A percentile compares a stretch with the other conserved stretches of the same genome.
phyloP scores from a whole-genome alignment of 2,113 vertebrate species.

The Struthio camelus region DNA sequence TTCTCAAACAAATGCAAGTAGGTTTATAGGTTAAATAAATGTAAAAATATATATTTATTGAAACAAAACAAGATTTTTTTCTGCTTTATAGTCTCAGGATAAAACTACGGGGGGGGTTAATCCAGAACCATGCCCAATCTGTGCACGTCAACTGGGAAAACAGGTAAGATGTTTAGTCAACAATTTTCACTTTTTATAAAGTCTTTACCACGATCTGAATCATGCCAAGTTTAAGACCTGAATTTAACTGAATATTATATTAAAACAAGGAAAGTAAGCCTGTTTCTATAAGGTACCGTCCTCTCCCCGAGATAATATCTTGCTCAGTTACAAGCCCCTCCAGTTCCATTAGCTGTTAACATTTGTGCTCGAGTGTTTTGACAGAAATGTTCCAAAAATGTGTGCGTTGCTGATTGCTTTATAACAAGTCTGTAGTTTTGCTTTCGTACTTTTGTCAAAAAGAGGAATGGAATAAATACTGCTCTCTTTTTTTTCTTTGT shows the following conservation, averaged over 20 bases:
- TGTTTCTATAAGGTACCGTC: not conserved
- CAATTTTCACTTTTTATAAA: not conserved
- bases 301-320: not conserved
- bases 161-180: conserved; percentile 78
- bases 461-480: not conserved
- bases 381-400: not conserved
- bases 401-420: not conserved
- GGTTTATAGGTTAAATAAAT: not conserved
- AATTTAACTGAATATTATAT: not conserved
- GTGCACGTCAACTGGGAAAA: conserved; percentile 90
- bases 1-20: not conserved
- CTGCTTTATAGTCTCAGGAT: conserved; percentile 88
- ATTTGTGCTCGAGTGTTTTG: not conserved
- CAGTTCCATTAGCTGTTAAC: not conserved
- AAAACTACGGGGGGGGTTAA: conserved; percentile 92
- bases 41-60: not conserved
- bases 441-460: not conserved
- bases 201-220: not conserved
- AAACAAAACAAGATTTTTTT: not conserved
- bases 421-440: not conserved
- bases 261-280: not conserved
- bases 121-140: conserved; percentile 98
- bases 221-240: not conserved
- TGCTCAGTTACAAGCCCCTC: not conserved
- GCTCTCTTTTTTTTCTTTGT: not conserved